Conservation (phyloP, 2,888 invertebrate genomes). For the Kuschelorhynchus macadamiae region DNA sequence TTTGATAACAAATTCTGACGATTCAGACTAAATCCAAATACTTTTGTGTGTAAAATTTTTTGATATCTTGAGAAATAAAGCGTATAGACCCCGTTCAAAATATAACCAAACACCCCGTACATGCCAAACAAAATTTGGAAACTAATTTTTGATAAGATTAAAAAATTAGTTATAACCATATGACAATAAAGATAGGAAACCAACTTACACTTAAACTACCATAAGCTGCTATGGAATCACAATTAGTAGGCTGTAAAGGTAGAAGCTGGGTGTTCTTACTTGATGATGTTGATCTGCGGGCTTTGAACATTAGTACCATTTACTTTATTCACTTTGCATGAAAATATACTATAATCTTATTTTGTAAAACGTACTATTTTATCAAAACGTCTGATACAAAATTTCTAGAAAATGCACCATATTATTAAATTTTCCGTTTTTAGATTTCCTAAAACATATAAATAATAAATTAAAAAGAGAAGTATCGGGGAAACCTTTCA, state of each 20-base stretch:
- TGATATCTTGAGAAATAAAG: too few relatives aligned
- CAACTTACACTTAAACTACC: conserved; percentile 4
- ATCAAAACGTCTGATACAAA: not conserved
- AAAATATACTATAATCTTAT: not conserved
- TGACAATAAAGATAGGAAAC: too few relatives aligned
- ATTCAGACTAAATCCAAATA: too few relatives aligned
- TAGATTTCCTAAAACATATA: not conserved
- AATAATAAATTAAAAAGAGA: conserved; percentile 17
- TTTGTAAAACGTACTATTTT: not conserved
- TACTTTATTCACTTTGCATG: not conserved
- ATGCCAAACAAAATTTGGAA: too few relatives aligned
- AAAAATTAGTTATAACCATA: too few relatives aligned
- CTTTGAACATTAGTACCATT: conserved; percentile 35
- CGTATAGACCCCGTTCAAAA: too few relatives aligned
- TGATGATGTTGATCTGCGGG: not conserved
- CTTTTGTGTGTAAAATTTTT: too few relatives aligned
- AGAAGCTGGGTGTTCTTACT: conserved; percentile 15
- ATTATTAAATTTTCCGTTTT: too few relatives aligned
- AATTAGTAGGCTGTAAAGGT: conserved; percentile 16
- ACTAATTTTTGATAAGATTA: too few relatives aligned
- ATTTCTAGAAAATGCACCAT: too few relatives aligned
- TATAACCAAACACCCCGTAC: too few relatives aligned
- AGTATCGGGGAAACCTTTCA: conserved; percentile 31
- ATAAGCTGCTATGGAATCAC: not conserved
- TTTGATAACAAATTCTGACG: too few relatives aligned